A percentile compares a stretch with the other conserved stretches of the same genome.
phyloP scores from a whole-genome alignment of 2,888 invertebrate genomes.

The Callosobruchus maculatus region DNA sequence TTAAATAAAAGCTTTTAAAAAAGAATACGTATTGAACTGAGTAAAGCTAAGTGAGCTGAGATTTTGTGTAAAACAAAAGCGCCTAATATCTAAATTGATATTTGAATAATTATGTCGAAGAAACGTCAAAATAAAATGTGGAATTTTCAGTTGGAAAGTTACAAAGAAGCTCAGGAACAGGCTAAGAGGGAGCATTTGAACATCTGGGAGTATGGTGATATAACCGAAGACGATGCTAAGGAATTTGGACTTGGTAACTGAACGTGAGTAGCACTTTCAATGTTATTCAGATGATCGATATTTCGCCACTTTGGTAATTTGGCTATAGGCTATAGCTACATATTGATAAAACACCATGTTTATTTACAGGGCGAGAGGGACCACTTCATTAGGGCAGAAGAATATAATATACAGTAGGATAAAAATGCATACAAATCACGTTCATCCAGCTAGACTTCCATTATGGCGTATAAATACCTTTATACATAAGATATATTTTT shows the following conservation, averaged over 20 bases:
- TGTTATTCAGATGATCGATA: no score
- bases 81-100: no score
- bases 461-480: background rate
- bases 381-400: background rate
- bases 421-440: background rate
- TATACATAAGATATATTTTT: background rate
- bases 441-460: background rate
- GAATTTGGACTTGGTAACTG: slow-evolving; percentile 58
- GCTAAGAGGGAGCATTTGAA: slow-evolving; percentile 84
- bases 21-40: no score
- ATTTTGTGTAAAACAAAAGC: no score
- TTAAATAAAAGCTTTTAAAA: no score
- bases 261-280: slow-evolving; percentile 14
- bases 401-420: background rate
- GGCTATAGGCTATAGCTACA: no score
- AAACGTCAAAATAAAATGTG: no score
- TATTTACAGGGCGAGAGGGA: background rate
- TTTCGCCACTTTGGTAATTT: no score
- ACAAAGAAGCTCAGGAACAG: slow-evolving; percentile 78
- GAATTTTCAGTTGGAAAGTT: slow-evolving; percentile 66
- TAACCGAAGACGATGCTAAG: slow-evolving; percentile 86
- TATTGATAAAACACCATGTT: no score
- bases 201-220: slow-evolving; percentile 99
- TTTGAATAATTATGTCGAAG: no score
- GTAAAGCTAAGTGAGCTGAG: no score